Conservation (phyloP, 1,140 invertebrate species). For the Dendrolimus kikuchii region DNA sequence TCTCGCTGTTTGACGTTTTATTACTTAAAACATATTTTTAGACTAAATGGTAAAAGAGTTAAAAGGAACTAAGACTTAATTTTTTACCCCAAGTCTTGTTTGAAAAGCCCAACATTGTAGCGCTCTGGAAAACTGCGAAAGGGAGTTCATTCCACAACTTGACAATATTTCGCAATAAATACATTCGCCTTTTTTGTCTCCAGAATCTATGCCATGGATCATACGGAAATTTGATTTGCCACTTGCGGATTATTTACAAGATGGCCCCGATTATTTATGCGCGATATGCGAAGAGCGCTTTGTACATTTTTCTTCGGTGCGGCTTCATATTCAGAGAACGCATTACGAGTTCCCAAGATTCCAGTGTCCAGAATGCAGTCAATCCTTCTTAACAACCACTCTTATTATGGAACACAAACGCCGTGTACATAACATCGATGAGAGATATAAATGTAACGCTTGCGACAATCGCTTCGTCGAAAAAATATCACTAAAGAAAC, state of each 20-base stretch:
- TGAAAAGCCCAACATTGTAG: too few species aligned
- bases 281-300: slow-evolving; percentile 38
- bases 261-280: slow-evolving; percentile 30
- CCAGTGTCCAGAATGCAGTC: slow-evolving; percentile 31
- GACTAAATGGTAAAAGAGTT: too few species aligned
- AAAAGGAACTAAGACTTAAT: too few species aligned
- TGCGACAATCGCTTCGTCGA: slow-evolving; percentile 49
- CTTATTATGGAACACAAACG: slow-evolving; percentile 45
- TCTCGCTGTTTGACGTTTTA: too few species aligned
- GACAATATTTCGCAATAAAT: too few species aligned
- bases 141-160: too few species aligned
- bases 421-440: slow-evolving; percentile 39
- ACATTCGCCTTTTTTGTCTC: slow-evolving; percentile 21
- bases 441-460: slow-evolving; percentile 49
- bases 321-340: slow-evolving; percentile 40
- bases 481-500: slow-evolving; percentile 35
- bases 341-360: slow-evolving; percentile 44
- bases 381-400: slow-evolving; percentile 41
- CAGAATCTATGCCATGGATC: slow-evolving; percentile 7
- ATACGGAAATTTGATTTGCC: slow-evolving; percentile 29
- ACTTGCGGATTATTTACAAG: slow-evolving; percentile 34
- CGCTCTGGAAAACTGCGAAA: too few species aligned
- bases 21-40: too few species aligned
- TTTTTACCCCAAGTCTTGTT: too few species aligned
- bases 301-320: slow-evolving; percentile 27